Percentiles rank a stretch among this genome's conserved stretches.
Conservation (phyloP, 2,113 vertebrate species). For the Meles meles region DNA sequence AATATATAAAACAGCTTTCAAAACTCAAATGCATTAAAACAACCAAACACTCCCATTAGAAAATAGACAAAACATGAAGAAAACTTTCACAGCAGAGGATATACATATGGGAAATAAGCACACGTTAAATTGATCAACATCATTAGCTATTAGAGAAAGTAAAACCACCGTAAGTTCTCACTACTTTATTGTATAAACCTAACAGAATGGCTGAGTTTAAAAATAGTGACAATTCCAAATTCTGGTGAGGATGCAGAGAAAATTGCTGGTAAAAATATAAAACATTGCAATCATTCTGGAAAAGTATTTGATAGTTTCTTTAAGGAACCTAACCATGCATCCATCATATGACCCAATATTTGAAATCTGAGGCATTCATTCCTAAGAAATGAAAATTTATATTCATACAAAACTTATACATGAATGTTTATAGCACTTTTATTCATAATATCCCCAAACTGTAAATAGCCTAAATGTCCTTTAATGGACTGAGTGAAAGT, state of each 20-base stretch:
- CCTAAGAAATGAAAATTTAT: not conserved
- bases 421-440: not conserved
- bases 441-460: not conserved
- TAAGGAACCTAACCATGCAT: not conserved
- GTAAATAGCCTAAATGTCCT: not conserved
- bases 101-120: not conserved
- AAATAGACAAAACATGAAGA: not conserved
- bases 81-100: not conserved
- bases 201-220: not conserved
- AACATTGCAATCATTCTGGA: not conserved
- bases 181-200: not conserved
- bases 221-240: not conserved
- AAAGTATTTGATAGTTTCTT: not conserved
- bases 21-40: not conserved
- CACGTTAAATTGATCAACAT: not conserved
- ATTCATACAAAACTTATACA: not conserved
- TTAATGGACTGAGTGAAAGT: not conserved
- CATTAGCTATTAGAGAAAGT: not conserved
- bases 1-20: not conserved
- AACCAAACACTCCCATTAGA: not conserved
- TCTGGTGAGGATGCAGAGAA: not conserved
- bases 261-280: not conserved
- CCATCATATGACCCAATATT: not conserved
- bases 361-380: not conserved
- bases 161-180: not conserved